phyloP scores from a whole-genome alignment of 1,140 invertebrate genomes.

The Asbolus verrucosus region DNA sequence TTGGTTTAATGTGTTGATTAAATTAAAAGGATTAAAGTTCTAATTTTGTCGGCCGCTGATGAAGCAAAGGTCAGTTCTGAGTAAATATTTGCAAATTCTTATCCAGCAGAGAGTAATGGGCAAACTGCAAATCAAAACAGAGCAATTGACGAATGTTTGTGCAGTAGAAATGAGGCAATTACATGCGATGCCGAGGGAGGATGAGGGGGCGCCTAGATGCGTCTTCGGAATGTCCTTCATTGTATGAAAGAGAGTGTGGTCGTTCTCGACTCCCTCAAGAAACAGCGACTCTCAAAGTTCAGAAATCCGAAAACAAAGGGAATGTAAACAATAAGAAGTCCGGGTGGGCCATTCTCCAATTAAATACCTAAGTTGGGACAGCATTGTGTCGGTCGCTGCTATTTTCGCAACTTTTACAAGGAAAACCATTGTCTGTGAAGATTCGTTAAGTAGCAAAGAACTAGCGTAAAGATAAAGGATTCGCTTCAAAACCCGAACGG shows the following conservation, averaged over 20 bases:
- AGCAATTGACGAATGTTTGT: constrained; percentile 35
- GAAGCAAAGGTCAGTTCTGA: constrained; percentile 24
- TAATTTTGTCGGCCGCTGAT: constrained; percentile 27
- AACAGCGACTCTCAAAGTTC: constrained; percentile 46
- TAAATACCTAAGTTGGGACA: constrained; percentile 56
- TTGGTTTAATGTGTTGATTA: constrained; percentile 35
- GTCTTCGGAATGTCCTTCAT: constrained; percentile 5
- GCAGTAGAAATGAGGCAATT: constrained; percentile 50
- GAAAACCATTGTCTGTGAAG: constrained; percentile 50
- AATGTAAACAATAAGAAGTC: constrained; percentile 59
- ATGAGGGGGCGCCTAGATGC: constrained; percentile 23
- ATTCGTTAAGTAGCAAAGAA: constrained; percentile 54
- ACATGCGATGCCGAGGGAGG: constrained; percentile 9
- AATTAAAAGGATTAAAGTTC: constrained; percentile 27
- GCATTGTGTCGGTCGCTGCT: constrained; percentile 52
- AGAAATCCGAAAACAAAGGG: constrained; percentile 55
- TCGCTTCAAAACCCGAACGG: constrained; percentile 34
- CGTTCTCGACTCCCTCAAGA: constrained; percentile 32
- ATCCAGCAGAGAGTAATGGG: constrained; percentile 6
- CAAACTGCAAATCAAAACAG: constrained; percentile 30
- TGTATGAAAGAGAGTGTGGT: no score
- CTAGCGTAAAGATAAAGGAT: constrained; percentile 53
- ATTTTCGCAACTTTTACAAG: constrained; percentile 57
- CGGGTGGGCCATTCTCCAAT: constrained; percentile 53
- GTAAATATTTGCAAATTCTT: constrained; percentile 36